Evolutionary conservation across 2,113 vertebrate species (phyloP).

Genomic region (Thalassarche chlororhynchos): DNA sequence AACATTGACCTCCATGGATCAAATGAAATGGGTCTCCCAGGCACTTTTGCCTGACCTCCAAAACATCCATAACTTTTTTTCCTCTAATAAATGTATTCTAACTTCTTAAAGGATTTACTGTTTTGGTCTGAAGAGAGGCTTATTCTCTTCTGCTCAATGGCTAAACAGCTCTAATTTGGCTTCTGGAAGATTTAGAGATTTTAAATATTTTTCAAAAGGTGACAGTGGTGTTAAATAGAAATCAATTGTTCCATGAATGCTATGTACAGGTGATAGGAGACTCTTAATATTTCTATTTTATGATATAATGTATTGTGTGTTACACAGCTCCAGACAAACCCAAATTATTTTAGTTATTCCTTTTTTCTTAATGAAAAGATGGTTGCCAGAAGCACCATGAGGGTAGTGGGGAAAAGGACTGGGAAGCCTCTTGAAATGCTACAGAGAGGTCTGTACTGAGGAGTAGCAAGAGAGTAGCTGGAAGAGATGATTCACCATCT

Average conservation of each 20-base stretch:
- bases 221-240: neutral
- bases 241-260: neutral
- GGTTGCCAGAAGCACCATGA: neutral
- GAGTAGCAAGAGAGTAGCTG: neutral
- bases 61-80: neutral
- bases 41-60: slow-evolving; percentile 1
- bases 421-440: neutral
- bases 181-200: neutral
- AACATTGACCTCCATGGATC: slow-evolving; percentile 29
- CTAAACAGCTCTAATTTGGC: neutral
- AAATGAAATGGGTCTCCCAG: slow-evolving; percentile 36
- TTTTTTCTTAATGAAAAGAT: neutral
- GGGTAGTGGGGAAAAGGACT: neutral
- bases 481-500: neutral
- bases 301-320: neutral
- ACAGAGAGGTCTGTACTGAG: neutral
- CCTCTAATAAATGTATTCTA: neutral
- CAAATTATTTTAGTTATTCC: neutral
- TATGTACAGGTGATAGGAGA: neutral
- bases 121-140: neutral
- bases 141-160: neutral
- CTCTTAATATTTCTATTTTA: neutral
- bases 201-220: neutral
- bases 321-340: neutral
- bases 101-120: slow-evolving; percentile 10